Percentiles rank a stretch among this genome's conserved stretches.
Evolutionary conservation across 1,140 invertebrate species (phyloP).

Genomic region (Heliconius melpomene): DNA sequence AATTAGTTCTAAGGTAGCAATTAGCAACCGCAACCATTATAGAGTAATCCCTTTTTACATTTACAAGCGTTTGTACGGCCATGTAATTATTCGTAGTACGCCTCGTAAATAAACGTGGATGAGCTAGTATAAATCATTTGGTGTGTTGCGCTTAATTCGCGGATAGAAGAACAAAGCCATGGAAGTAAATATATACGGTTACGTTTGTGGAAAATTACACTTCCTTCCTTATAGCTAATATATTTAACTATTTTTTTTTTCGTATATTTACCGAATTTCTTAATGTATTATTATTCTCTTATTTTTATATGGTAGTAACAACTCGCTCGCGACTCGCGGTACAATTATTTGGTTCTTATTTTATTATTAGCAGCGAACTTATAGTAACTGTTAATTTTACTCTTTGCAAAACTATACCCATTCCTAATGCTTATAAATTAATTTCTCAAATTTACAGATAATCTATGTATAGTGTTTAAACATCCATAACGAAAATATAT

Average conservation of each 20-base stretch:
- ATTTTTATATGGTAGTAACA: too few species aligned
- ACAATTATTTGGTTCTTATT: too few species aligned
- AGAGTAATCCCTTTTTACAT: constrained; percentile 70
- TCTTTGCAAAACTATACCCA: too few species aligned
- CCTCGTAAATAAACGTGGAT: constrained; percentile 75
- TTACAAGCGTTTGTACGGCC: constrained; percentile 67
- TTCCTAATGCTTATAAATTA: too few species aligned
- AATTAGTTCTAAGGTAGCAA: constrained; percentile 33
- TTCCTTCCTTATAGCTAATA: constrained; percentile 10
- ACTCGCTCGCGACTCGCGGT: background rate
- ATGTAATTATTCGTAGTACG: constrained; percentile 73
- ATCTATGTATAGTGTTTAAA: too few species aligned
- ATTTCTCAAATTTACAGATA: too few species aligned
- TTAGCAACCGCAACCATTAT: constrained; percentile 61
- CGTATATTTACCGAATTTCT: too few species aligned
- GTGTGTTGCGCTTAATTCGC: constrained; percentile 69
- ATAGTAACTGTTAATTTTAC: too few species aligned
- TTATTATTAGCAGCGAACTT: too few species aligned
- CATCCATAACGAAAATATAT: too few species aligned
- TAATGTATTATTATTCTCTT: too few species aligned
- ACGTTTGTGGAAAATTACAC: constrained; percentile 40
- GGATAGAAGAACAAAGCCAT: constrained; percentile 73
- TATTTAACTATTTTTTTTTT: background rate
- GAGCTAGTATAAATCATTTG: constrained; percentile 78
- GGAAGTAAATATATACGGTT: constrained; percentile 68